These are phyloP conservation scores for Hydrolagus colliei DNA, from an alignment of 2,797 vertebrate species.

Conservation along the genomic window DNA sequence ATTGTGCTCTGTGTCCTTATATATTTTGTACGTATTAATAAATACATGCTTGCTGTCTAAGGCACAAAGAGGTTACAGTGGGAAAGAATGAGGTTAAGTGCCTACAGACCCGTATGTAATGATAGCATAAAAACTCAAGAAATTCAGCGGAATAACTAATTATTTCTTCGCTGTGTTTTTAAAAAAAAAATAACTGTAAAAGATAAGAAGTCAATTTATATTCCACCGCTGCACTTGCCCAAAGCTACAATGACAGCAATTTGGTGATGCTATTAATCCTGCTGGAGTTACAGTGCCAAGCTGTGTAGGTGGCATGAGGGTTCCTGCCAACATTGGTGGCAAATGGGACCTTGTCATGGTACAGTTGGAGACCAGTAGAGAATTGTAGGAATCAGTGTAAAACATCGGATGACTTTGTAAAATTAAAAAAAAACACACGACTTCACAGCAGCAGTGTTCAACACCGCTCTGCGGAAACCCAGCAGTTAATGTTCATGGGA, in stretches of 20 bases:
- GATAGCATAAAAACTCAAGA: too few relatives aligned
- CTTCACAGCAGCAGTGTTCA: too few relatives aligned
- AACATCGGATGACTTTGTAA: not conserved
- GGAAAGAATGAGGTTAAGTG: too few relatives aligned
- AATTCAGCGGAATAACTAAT: not conserved
- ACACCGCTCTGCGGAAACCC: too few relatives aligned
- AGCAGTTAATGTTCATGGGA: not conserved
- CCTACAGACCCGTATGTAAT: too few relatives aligned
- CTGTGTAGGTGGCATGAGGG: not conserved
- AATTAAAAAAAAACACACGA: not conserved
- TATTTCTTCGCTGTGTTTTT: not conserved
- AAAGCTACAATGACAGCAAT: not conserved
- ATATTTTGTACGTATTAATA: too few relatives aligned
- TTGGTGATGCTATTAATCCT: not conserved
- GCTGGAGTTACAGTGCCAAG: not conserved
- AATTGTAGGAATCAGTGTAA: not conserved
- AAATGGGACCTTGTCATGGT: not conserved
- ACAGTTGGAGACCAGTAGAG: not conserved
- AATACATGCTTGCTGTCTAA: too few relatives aligned
- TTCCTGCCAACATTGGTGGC: not conserved
- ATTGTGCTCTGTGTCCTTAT: too few relatives aligned
- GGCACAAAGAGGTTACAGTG: too few relatives aligned
- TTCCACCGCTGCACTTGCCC: not conserved
- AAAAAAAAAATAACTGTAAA: not conserved
- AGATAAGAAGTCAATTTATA: not conserved